Conservation (phyloP, 1,140 invertebrate genomes). For the Colletes gigas region DNA sequence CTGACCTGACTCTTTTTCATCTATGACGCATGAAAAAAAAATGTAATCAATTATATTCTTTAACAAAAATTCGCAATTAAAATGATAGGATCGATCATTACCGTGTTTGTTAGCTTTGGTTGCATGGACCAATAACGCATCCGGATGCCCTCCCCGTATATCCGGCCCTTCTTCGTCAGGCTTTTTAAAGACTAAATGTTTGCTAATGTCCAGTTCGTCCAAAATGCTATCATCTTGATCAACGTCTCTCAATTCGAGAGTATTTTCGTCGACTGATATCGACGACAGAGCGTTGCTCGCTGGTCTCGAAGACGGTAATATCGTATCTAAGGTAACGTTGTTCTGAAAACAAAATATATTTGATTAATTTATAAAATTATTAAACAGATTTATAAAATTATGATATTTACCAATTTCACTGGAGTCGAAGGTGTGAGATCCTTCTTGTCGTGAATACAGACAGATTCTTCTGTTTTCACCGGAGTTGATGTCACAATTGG, state of each 20-base stretch:
- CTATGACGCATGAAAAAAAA: slow-evolving; percentile 71
- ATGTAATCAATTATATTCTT: slow-evolving; percentile 33
- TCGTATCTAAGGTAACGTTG: slow-evolving; percentile 70
- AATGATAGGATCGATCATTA: slow-evolving; percentile 71
- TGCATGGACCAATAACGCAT: slow-evolving; percentile 95
- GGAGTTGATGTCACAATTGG: slow-evolving; percentile 74
- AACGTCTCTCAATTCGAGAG: slow-evolving; percentile 75
- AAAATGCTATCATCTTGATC: slow-evolving; percentile 82
- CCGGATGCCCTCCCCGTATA: slow-evolving; percentile 93
- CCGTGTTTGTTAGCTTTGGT: slow-evolving; percentile 95
- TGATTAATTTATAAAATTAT: too few species aligned
- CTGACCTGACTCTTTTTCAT: slow-evolving; percentile 83
- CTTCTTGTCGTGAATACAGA: slow-evolving; percentile 66
- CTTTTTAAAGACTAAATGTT: slow-evolving; percentile 90
- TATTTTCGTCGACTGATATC: slow-evolving; percentile 76
- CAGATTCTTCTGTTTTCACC: slow-evolving; percentile 70
- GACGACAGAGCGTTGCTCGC: slow-evolving; percentile 75
- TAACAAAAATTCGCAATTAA: background rate
- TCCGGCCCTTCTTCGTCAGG: slow-evolving; percentile 92
- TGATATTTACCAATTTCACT: slow-evolving; percentile 59
- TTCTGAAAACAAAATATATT: slow-evolving; percentile 57
- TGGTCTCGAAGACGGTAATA: slow-evolving; percentile 70
- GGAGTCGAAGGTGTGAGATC: slow-evolving; percentile 66
- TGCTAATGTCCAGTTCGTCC: slow-evolving; percentile 90
- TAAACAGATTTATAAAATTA: background rate